phyloP scores from a whole-genome alignment of 2,888 invertebrate species.

The Brachypterus glaber region DNA sequence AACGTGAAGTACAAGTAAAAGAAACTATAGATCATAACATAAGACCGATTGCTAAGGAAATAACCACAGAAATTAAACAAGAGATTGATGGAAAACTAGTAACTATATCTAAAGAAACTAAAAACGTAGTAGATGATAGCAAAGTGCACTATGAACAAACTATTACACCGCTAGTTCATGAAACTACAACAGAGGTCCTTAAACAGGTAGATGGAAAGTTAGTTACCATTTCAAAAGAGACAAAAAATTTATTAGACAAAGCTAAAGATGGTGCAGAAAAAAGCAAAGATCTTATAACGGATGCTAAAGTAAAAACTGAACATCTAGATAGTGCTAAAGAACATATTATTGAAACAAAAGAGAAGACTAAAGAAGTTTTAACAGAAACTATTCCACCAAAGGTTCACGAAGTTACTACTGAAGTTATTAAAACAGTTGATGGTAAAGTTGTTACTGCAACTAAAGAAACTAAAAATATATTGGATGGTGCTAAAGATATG shows the following conservation, averaged over 20 bases:
- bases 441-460: neutral
- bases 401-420: neutral
- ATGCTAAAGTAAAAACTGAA: neutral
- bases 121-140: neutral
- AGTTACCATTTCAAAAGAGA: too few species aligned
- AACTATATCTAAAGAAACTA: neutral
- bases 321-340: slow-evolving; percentile 3
- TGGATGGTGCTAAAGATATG: neutral
- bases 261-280: slow-evolving; percentile 5
- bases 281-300: neutral
- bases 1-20: slow-evolving; percentile 11
- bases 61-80: neutral
- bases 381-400: neutral
- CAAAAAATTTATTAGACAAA: slow-evolving; percentile 2
- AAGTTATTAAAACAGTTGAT: neutral
- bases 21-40: neutral
- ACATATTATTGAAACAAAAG: slow-evolving; percentile 12
- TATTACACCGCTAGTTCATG: too few species aligned
- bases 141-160: too few species aligned
- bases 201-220: slow-evolving; percentile 1
- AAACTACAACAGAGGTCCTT: too few species aligned
- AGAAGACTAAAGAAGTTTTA: neutral
- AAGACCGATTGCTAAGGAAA: neutral
- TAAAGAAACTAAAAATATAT: neutral
- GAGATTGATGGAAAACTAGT: neutral